Evolutionary conservation across 2,888 invertebrate species (phyloP), one percentile per base, ranked within the genome.

Genomic region (Diaphora mendica): DNA sequence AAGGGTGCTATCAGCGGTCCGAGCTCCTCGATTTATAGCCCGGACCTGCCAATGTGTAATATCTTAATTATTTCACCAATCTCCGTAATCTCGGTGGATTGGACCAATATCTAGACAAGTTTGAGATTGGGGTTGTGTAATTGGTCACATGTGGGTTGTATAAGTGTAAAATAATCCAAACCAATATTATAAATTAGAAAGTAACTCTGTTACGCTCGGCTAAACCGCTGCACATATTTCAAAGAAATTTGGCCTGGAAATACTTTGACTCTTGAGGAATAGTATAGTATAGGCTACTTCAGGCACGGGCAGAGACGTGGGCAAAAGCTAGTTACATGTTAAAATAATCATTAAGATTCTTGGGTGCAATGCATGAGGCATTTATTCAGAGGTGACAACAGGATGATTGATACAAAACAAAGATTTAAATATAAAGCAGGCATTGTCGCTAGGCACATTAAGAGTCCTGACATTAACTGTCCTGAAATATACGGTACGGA

Each of bases 11-110:
- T 82, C 77, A 78, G 77, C 75, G 81, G 76, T 68, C 76, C 70
- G 68, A 72, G 75, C 71, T 77, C 42, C 73, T 74, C 83, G 88
- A 90, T 91, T 90, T 91, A 91, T 84, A 75, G 85, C 79, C 75
- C 71, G 74, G 82, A 84, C 80, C 80, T 80, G 81, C 77, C 86
- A 84, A 87, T 85, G 87, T 86, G 86, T 87, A 89, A 91, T 90
- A 90, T 88, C 91, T 90, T 91, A 92, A 91, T 91, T 91, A 89
- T 89, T 90, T 88, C 88, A 91, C 83, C 83, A 70, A 88, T 87
- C 86, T 84, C 72, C 79, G 74, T 85, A 86, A 84, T 81, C 77
- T 79, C 76, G 80, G 80, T 78, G 78, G 76, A 85, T 78, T 79
- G 79, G 73, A 68, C 35, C 73, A 30, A 75, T 77, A 71, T 68